Conservation (phyloP, 1,140 invertebrate genomes). For the Eubasilissa regina region DNA sequence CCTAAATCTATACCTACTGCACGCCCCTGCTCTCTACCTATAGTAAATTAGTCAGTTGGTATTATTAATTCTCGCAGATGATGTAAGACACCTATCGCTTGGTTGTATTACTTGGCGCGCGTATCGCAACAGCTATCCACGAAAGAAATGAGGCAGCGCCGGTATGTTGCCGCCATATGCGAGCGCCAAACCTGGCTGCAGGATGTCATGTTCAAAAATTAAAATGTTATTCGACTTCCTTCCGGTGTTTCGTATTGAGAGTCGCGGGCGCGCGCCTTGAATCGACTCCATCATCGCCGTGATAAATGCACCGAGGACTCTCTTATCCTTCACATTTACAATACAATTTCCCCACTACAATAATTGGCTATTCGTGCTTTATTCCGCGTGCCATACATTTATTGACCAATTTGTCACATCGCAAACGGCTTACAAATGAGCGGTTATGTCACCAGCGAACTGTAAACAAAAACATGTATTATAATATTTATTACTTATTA, state of each 20-base stretch:
- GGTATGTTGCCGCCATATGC: not conserved
- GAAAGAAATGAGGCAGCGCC: not conserved
- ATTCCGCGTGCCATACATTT: not conserved
- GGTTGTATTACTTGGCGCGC: too few relatives aligned
- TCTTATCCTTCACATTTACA: not conserved
- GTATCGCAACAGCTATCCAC: not conserved
- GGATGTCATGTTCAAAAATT: constrained; percentile 49
- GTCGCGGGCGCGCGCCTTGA: not conserved
- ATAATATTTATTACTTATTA: not conserved
- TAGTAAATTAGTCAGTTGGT: too few relatives aligned
- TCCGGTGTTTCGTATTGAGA: constrained; percentile 22
- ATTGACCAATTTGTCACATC: not conserved
- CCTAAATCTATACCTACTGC: too few relatives aligned
- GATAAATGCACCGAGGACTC: not conserved
- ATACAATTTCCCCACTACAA: not conserved
- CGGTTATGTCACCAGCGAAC: not conserved
- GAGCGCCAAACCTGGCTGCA: constrained; percentile 34
- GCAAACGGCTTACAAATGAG: not conserved
- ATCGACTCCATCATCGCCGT: not conserved
- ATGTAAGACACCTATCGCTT: too few relatives aligned
- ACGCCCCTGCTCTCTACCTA: too few relatives aligned
- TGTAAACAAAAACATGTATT: not conserved
- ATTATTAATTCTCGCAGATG: too few relatives aligned
- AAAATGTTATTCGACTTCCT: constrained; percentile 46
- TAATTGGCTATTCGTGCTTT: not conserved